Percentiles rank a stretch among this genome's conserved stretches.
phyloP scores from a whole-genome alignment of 1,140 invertebrate genomes.

The Euura lappo region DNA sequence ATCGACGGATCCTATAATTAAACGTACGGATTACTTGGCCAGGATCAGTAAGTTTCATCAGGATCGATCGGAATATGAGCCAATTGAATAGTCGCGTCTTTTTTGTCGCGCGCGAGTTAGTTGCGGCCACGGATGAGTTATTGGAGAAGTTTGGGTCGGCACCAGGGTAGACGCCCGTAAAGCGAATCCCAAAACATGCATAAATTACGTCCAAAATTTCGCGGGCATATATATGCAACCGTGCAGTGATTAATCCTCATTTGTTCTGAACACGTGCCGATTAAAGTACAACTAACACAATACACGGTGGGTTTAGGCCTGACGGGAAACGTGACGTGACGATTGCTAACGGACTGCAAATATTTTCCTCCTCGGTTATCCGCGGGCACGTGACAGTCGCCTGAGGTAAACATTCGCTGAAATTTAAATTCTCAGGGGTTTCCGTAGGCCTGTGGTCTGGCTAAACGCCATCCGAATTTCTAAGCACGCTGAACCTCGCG shows the following conservation, averaged over 20 bases:
- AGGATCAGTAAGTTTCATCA: too few species aligned
- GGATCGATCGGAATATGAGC: too few species aligned
- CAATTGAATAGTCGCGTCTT: too few species aligned
- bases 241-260: not conserved
- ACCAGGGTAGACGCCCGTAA: not conserved
- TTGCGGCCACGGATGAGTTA: not conserved
- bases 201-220: not conserved
- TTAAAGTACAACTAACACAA: not conserved
- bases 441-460: too few species aligned
- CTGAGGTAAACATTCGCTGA: not conserved
- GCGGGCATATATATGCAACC: not conserved
- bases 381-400: not conserved
- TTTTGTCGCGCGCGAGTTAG: too few species aligned
- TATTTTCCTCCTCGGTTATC: not conserved
- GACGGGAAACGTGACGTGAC: not conserved
- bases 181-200: not conserved
- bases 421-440: not conserved
- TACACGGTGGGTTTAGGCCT: not conserved
- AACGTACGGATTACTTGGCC: too few species aligned
- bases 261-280: not conserved
- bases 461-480: too few species aligned
- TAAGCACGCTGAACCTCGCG: too few species aligned
- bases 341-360: not conserved
- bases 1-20: too few species aligned
- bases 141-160: not conserved